A percentile compares a stretch with the other conserved stretches of the same genome.
These are phyloP conservation scores for Microctonus aethiopoides DNA, from an alignment of 2,888 invertebrate species.

Conservation along the genomic window DNA sequence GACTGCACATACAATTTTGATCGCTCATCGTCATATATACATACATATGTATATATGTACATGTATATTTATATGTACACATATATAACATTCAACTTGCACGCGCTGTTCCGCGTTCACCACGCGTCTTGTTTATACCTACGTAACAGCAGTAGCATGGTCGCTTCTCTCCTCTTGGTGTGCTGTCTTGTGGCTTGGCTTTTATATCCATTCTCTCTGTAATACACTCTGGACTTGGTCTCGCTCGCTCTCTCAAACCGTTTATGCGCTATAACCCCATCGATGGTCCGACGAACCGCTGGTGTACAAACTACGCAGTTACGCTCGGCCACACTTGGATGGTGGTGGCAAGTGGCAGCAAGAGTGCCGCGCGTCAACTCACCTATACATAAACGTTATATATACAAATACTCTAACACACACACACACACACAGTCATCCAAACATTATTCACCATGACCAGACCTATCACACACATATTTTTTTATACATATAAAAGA, in stretches of 20 bases:
- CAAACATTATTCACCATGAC: not conserved
- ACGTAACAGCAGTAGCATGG: not conserved
- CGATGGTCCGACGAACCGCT: constrained; percentile 20
- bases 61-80: not conserved
- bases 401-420: not conserved
- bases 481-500: not conserved
- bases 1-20: not conserved
- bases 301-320: constrained; percentile 62
- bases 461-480: not conserved
- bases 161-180: not conserved
- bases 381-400: constrained; percentile 25
- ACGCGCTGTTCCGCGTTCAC: constrained; percentile 17
- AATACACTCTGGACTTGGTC: constrained; percentile 25
- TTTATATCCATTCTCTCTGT: constrained; percentile 25
- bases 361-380: constrained; percentile 15
- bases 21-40: not conserved
- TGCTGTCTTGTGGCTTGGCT: constrained; percentile 5
- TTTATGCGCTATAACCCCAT: constrained; percentile 27
- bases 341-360: constrained; percentile 46
- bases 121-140: constrained; percentile 1
- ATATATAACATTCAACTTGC: no score
- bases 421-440: not conserved
- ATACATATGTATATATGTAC: not conserved
- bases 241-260: constrained; percentile 29
- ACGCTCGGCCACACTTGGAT: constrained; percentile 51